These are phyloP conservation scores for Philopedon plagiatum DNA, from an alignment of 2,888 invertebrate species.

Conservation along the genomic window DNA sequence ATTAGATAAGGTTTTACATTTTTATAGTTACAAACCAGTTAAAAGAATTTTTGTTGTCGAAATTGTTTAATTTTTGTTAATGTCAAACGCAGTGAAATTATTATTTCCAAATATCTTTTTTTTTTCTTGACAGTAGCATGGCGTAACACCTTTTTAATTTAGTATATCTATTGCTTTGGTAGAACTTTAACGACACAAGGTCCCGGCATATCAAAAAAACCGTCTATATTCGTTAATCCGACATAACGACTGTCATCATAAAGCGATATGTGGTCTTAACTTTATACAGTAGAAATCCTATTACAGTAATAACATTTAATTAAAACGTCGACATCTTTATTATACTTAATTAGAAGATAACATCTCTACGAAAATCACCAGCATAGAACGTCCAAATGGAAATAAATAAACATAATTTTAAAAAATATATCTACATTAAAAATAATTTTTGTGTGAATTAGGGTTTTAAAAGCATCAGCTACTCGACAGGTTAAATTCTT, in stretches of 20 bases:
- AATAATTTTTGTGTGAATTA: conserved; percentile 20
- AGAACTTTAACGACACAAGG: no score
- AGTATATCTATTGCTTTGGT: no score
- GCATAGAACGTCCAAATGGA: conserved; percentile 11
- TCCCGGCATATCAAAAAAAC: no score
- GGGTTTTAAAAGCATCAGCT: conserved; percentile 16
- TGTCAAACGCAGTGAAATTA: no score
- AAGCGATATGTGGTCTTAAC: conserved; percentile 40
- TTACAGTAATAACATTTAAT: conserved; percentile 16
- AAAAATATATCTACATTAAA: conserved; percentile 19
- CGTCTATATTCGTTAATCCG: not conserved
- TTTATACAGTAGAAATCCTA: conserved; percentile 17
- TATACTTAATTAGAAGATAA: conserved; percentile 46
- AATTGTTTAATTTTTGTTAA: no score
- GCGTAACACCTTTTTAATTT: no score
- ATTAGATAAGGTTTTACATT: no score
- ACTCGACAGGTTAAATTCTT: not conserved
- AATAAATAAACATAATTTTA: conserved; percentile 4
- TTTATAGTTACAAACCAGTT: no score
- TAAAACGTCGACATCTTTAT: conserved; percentile 34
- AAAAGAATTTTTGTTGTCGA: no score
- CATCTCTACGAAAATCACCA: conserved; percentile 25
- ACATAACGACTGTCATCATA: conserved; percentile 18
- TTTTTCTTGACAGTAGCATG: no score
- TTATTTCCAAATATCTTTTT: no score